Conservation (phyloP, 2,888 invertebrate genomes). For the Scotopteryx bipunctaria region DNA sequence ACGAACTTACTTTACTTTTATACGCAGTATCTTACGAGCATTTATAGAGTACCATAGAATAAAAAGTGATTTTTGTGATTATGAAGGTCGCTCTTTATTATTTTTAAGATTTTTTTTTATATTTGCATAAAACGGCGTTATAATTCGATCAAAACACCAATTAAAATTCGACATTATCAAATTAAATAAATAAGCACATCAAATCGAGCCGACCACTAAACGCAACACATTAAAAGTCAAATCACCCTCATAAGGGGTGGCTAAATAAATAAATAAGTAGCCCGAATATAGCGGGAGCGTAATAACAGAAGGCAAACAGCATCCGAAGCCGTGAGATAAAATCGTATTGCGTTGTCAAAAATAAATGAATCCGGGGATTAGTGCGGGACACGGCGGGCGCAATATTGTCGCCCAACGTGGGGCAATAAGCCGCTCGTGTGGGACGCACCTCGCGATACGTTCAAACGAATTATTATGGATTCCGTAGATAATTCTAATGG, state of each 20-base stretch:
- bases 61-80: too few species aligned
- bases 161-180: slow-evolving; percentile 43
- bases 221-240: slow-evolving; percentile 74
- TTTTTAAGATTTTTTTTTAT: too few species aligned
- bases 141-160: slow-evolving; percentile 24
- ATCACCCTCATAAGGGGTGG: slow-evolving; percentile 70
- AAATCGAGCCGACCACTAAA: slow-evolving; percentile 64
- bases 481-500: slow-evolving; percentile 24
- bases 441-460: slow-evolving; percentile 30
- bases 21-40: too few species aligned
- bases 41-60: too few species aligned
- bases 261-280: slow-evolving; percentile 80
- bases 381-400: slow-evolving; percentile 76
- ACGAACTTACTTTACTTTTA: too few species aligned
- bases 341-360: slow-evolving; percentile 84
- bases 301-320: slow-evolving; percentile 83
- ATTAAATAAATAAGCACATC: slow-evolving; percentile 52
- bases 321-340: slow-evolving; percentile 83
- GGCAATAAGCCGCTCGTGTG: slow-evolving; percentile 65
- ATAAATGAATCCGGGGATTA: slow-evolving; percentile 83
- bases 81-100: too few species aligned
- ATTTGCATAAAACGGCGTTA: background rate
- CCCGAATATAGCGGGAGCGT: slow-evolving; percentile 74
- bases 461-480: slow-evolving; percentile 42
- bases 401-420: slow-evolving; percentile 78